Percentiles rank a stretch among this genome's conserved stretches.
Conservation (phyloP, 2,113 vertebrate species). For the Agelaius phoeniceus region DNA sequence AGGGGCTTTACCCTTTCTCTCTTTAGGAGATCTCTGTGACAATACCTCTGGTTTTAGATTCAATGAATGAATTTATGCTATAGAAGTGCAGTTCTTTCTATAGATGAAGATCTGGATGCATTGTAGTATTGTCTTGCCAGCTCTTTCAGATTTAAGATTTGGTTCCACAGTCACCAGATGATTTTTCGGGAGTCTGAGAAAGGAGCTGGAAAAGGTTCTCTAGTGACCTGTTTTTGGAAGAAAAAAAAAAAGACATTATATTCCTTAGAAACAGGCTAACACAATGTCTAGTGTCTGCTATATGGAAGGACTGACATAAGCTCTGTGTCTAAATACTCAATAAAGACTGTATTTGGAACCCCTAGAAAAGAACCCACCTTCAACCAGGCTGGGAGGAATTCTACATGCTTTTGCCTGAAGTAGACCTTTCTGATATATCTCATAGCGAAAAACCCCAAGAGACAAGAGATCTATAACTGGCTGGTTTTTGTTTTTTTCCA, state of each 20-base stretch:
- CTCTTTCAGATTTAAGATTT: not conserved
- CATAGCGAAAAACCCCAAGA: not conserved
- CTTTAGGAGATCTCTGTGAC: not conserved
- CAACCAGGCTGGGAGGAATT: not conserved
- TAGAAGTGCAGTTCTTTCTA: not conserved
- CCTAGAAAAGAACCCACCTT: not conserved
- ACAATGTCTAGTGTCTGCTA: not conserved
- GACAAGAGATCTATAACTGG: not conserved
- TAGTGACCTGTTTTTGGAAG: not conserved
- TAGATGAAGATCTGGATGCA: not conserved
- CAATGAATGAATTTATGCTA: rapidly evolving
- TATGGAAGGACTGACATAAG: not conserved
- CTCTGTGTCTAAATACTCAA: not conserved
- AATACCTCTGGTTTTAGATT: not conserved
- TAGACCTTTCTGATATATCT: not conserved
- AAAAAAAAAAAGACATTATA: not conserved
- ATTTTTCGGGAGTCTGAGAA: not conserved
- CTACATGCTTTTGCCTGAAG: not conserved
- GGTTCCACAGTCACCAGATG: not conserved
- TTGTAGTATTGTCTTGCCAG: not conserved
- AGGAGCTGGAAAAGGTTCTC: not conserved
- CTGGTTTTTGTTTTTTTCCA: not conserved
- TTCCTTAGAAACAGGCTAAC: not conserved
- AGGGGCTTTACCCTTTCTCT: not conserved
- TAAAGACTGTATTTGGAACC: not conserved